Percentiles rank a stretch among this genome's conserved stretches.
Conservation (phyloP, 1,140 invertebrate species). For the Leptestheria dahalacensis region DNA sequence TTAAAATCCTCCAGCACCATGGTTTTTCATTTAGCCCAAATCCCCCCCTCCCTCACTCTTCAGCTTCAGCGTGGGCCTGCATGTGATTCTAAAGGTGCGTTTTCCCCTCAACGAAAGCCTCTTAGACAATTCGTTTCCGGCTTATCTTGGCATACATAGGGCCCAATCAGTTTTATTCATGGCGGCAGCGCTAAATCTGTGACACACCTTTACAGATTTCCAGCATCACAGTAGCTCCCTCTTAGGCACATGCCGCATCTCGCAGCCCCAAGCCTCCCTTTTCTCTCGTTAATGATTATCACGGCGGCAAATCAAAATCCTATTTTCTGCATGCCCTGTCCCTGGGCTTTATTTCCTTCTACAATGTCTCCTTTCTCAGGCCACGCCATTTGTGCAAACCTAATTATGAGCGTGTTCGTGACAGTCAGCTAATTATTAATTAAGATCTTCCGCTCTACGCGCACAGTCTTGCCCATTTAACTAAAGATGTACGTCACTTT, state of each 20-base stretch:
- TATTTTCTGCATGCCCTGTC: background rate
- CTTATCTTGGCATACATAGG: background rate
- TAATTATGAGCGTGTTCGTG: background rate
- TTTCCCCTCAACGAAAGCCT: background rate
- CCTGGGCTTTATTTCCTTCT: background rate
- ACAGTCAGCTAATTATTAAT: background rate
- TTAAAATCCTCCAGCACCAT: too few species aligned
- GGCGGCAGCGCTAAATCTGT: too few species aligned
- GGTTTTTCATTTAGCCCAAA: too few species aligned
- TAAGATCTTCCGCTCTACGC: background rate
- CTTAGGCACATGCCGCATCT: too few species aligned
- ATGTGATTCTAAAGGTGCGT: background rate
- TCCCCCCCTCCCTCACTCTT: background rate
- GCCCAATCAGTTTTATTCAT: background rate
- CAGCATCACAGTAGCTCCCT: too few species aligned
- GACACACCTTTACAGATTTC: background rate
- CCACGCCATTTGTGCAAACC: background rate
- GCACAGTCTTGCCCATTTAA: too few species aligned
- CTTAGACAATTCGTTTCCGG: background rate
- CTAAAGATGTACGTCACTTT: too few species aligned
- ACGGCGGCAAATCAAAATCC: too few species aligned
- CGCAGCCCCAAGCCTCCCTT: too few species aligned
- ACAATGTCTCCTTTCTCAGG: background rate
- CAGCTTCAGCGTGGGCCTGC: too few species aligned
- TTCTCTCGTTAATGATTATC: too few species aligned